These are phyloP conservation scores for Anastatus disparis DNA, from an alignment of 1,140 invertebrate species.

Conservation along the genomic window DNA sequence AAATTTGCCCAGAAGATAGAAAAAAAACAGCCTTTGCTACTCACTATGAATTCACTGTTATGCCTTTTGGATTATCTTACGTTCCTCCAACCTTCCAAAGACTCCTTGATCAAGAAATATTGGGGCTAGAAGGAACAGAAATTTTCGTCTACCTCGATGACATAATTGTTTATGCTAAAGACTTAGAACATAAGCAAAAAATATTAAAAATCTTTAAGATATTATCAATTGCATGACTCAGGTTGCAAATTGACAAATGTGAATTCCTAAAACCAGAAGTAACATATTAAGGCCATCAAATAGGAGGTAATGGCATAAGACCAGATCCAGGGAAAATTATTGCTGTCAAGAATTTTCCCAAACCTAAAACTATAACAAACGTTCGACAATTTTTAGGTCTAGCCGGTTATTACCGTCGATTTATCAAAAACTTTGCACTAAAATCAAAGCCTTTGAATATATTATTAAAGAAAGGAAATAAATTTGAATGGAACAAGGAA, in stretches of 20 bases:
- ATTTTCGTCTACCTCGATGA: neutral
- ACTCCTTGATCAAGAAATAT: neutral
- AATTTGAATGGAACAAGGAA: neutral
- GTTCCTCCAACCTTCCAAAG: neutral
- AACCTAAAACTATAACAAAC: neutral
- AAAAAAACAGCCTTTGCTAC: neutral
- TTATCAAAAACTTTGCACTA: neutral
- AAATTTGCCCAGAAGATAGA: neutral
- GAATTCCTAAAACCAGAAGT: constrained; percentile 2
- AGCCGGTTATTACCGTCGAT: constrained; percentile 10
- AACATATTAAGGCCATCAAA: neutral
- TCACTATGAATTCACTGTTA: neutral
- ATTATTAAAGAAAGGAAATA: neutral
- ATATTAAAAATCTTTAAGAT: neutral
- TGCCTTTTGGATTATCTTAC: neutral
- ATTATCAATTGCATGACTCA: neutral
- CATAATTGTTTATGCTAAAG: neutral
- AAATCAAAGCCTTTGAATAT: neutral
- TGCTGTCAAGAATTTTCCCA: neutral
- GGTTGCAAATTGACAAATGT: neutral
- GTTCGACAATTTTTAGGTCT: neutral
- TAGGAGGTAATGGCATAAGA: neutral
- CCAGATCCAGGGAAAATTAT: neutral
- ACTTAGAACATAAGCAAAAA: neutral
- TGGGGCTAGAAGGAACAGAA: neutral